Conservation (phyloP, 2,888 invertebrate genomes). For the Eupithecia subfuscata region DNA sequence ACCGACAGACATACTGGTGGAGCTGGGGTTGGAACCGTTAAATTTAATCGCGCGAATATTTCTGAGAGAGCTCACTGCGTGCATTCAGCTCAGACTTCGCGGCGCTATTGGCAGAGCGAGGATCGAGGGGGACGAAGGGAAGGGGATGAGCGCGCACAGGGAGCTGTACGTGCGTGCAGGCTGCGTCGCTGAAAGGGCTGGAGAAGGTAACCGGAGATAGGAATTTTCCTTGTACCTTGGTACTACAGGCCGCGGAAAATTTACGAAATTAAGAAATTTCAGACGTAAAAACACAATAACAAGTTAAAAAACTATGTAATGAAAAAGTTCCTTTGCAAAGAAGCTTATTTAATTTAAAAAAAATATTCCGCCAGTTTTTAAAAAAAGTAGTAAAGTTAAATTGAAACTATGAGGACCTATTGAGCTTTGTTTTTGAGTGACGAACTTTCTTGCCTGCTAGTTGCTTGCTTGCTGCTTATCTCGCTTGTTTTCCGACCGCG, state of each 20-base stretch:
- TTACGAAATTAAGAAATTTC: no score
- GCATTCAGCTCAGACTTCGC: conserved; percentile 11
- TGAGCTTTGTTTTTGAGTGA: no score
- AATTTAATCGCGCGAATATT: not conserved
- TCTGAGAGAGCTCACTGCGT: not conserved
- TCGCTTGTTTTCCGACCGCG: no score
- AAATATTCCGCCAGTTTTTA: no score
- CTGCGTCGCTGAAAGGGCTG: not conserved
- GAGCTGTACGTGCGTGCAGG: not conserved
- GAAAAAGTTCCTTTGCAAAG: no score
- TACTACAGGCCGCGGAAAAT: not conserved
- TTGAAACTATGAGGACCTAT: no score
- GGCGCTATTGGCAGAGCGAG: conserved; percentile 7
- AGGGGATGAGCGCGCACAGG: not conserved
- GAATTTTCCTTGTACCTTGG: not conserved
- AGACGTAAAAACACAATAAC: no score
- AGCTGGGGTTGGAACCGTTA: not conserved
- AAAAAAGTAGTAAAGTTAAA: no score
- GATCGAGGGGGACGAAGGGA: not conserved
- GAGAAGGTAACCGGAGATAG: not conserved
- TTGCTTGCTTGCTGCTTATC: no score
- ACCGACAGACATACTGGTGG: not conserved
- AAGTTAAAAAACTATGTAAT: no score
- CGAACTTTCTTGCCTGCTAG: no score
- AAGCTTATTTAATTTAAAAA: no score